phyloP scores from a whole-genome alignment of 92 coral and sea anemone species.

The Phenganax stokvisi region DNA sequence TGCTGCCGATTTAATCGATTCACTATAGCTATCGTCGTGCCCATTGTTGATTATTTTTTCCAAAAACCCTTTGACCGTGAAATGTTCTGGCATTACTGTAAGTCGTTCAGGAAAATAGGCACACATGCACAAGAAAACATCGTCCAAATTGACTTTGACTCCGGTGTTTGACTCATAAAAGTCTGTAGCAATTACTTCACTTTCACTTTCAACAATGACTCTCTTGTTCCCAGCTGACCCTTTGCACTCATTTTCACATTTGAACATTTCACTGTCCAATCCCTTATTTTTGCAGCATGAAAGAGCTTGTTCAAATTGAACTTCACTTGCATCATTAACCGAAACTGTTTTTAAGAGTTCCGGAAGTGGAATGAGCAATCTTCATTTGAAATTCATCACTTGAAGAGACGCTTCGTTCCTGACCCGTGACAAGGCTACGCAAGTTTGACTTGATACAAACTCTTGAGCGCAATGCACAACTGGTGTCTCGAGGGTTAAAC shows the following conservation, averaged over 20 bases:
- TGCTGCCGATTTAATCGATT: slow-evolving; percentile 20
- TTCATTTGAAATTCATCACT: slow-evolving; percentile 29
- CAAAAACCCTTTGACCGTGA: slow-evolving; percentile 5
- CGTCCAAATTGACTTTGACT: slow-evolving; percentile 6
- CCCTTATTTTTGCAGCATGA: slow-evolving; percentile 33
- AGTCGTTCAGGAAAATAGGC: neutral
- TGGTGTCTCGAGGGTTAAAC: slow-evolving; percentile 45
- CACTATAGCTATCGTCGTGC: neutral
- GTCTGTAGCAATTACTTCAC: neutral
- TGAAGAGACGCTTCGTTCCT: slow-evolving; percentile 27
- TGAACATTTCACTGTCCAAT: neutral
- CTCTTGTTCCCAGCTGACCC: neutral
- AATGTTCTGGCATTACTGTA: neutral
- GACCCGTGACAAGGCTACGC: slow-evolving; percentile 46
- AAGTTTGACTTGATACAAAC: slow-evolving; percentile 44
- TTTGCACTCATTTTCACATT: slow-evolving; percentile 16
- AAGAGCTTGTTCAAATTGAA: slow-evolving; percentile 11
- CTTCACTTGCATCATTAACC: neutral
- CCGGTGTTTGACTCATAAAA: slow-evolving; percentile 11
- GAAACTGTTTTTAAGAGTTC: neutral
- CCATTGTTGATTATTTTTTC: neutral
- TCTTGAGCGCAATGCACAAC: slow-evolving; percentile 52
- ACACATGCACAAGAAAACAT: slow-evolving; percentile 13
- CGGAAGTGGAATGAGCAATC: slow-evolving; percentile 35
- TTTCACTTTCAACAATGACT: neutral